These are phyloP conservation scores for Mimachlamys varia DNA, from an alignment of 2,888 invertebrate genomes.

Conservation along the genomic window DNA sequence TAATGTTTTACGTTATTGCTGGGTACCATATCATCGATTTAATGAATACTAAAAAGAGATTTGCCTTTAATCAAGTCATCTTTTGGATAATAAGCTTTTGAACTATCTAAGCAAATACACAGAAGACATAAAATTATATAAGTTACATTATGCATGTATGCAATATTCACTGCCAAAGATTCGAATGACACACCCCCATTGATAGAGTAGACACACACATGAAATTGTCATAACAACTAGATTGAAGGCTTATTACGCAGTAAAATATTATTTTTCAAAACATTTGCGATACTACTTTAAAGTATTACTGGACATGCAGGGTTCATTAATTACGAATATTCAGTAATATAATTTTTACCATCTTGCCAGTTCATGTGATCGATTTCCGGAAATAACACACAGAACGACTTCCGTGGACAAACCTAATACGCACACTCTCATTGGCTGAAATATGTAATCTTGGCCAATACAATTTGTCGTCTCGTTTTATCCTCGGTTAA, in stretches of 20 bases:
- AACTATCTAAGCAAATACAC: no score
- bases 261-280: neutral
- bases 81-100: no score
- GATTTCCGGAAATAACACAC: neutral
- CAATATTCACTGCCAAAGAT: no score
- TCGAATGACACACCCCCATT: constrained; percentile 1
- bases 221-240: neutral
- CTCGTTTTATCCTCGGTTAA: neutral
- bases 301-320: neutral
- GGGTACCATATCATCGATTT: no score
- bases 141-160: neutral
- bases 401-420: neutral
- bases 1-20: no score
- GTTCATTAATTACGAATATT: neutral
- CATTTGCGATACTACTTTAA: neutral
- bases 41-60: no score
- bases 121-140: neutral
- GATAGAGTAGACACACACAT: neutral
- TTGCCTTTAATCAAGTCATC: no score
- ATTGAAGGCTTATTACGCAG: neutral
- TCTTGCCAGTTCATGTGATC: constrained; percentile 23
- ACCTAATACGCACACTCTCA: neutral
- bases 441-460: neutral
- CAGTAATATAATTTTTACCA: neutral
- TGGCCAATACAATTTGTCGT: neutral